A percentile compares a stretch with the other conserved stretches of the same genome.
Evolutionary conservation across 2,797 vertebrate genomes (phyloP).

Genomic region (Enteromius argenteus): DNA sequence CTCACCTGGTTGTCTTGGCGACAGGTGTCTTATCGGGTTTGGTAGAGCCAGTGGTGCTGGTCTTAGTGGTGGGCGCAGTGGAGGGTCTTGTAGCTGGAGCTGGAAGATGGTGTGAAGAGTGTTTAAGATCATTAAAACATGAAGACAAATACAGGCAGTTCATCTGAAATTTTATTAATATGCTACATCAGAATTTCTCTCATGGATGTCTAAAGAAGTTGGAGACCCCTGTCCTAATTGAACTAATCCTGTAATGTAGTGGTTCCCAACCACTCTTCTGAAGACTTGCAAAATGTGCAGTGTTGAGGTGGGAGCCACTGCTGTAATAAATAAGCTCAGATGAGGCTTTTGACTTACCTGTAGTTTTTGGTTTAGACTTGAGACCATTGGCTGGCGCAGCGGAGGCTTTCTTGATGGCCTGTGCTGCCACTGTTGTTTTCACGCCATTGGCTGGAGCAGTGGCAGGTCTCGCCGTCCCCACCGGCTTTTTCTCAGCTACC

Average conservation of each 20-base stretch:
- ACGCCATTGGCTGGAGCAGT: constrained; percentile 58
- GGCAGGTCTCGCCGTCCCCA: constrained; percentile 41
- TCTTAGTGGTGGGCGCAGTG: constrained; percentile 69
- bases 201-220: neutral
- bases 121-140: neutral
- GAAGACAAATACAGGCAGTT: constrained; percentile 2
- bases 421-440: constrained; percentile 66
- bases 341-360: constrained; percentile 66
- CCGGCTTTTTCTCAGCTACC: constrained; percentile 75
- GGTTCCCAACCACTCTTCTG: neutral
- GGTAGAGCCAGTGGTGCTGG: constrained; percentile 57
- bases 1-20: constrained; percentile 80
- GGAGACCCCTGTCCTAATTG: neutral
- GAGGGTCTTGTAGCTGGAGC: constrained; percentile 68
- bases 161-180: neutral
- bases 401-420: constrained; percentile 69
- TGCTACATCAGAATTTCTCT: neutral
- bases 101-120: constrained; percentile 21
- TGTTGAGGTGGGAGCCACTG: neutral
- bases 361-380: constrained; percentile 75
- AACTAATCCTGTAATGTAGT: neutral
- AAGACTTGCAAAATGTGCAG: neutral
- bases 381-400: constrained; percentile 65
- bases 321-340: neutral
- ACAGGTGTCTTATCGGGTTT: constrained; percentile 68